Percentiles rank a stretch among this genome's conserved stretches.
These are phyloP conservation scores for Drosophila nebulosa DNA, from an alignment of 1,140 invertebrate genomes.

Conservation along the genomic window DNA sequence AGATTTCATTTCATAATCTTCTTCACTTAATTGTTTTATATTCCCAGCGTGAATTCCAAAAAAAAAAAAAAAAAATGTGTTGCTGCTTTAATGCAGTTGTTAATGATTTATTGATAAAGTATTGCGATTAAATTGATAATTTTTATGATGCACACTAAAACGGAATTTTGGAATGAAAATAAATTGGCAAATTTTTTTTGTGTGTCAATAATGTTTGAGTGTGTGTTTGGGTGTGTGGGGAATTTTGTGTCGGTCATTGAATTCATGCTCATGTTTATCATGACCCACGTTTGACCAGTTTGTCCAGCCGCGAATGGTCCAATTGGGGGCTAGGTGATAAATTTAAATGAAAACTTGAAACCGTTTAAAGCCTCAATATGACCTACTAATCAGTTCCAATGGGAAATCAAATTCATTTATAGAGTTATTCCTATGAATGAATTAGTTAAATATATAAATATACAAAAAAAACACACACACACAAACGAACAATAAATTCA, in stretches of 20 bases:
- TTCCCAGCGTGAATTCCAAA: neutral
- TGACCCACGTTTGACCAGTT: slow-evolving; percentile 12
- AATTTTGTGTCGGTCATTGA: neutral
- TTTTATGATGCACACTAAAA: slow-evolving; percentile 13
- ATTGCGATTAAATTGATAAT: slow-evolving; percentile 5
- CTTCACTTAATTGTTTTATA: neutral
- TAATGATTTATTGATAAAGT: neutral
- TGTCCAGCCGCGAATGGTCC: slow-evolving; percentile 1
- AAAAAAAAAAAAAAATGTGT: no score
- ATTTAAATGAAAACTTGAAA: slow-evolving; percentile 5
- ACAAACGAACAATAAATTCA: neutral
- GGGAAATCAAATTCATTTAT: neutral
- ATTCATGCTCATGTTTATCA: slow-evolving; percentile 1
- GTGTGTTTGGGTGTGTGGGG: slow-evolving; percentile 2
- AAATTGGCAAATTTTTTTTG: slow-evolving; percentile 15
- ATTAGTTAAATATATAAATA: neutral
- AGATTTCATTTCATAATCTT: neutral
- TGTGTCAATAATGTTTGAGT: neutral
- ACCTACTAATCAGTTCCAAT: neutral
- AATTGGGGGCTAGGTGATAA: slow-evolving; percentile 10
- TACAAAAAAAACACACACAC: neutral
- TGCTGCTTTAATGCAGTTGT: neutral
- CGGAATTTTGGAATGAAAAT: neutral
- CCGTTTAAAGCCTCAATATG: neutral
- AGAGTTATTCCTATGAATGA: neutral